Evolutionary conservation across 92 coral and sea anemone genomes (phyloP).

Genomic region (Metridium senile): DNA sequence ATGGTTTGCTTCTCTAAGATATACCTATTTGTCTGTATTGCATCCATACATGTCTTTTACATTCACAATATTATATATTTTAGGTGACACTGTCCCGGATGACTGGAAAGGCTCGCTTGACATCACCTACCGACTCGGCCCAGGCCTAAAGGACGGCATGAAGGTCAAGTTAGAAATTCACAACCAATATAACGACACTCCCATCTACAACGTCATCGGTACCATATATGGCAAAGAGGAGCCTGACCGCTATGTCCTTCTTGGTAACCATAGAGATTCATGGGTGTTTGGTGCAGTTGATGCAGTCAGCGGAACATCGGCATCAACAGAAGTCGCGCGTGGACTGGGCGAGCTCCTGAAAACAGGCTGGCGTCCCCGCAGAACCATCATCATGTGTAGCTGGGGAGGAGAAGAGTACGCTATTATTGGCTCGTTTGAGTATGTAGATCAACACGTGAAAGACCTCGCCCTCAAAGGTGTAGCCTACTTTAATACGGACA

Average conservation of each 20-base stretch:
- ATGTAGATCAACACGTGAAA: conserved; percentile 84
- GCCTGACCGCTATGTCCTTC: conserved; percentile 87
- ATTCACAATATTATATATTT: background rate
- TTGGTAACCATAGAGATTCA: conserved; percentile 92
- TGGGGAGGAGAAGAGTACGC: conserved; percentile 96
- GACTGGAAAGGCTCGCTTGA: conserved; percentile 65
- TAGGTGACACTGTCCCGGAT: conserved; percentile 62
- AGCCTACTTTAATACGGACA: conserved; percentile 78
- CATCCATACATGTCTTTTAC: background rate
- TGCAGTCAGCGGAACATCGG: conserved; percentile 79
- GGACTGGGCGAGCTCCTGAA: conserved; percentile 70
- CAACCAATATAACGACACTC: conserved; percentile 51
- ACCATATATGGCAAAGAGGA: conserved; percentile 91
- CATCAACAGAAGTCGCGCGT: conserved; percentile 80
- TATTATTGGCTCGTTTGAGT: conserved; percentile 90
- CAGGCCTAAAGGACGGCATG: conserved; percentile 40
- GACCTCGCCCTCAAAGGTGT: conserved; percentile 61
- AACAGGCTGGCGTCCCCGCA: conserved; percentile 93
- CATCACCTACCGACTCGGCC: conserved; percentile 75
- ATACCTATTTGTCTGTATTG: too few species aligned
- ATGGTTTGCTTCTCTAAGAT: background rate
- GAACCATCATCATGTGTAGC: conserved; percentile 90
- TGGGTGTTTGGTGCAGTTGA: conserved; percentile 90
- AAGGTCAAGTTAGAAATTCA: conserved; percentile 58
- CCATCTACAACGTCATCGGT: conserved; percentile 90